A percentile compares a stretch with the other conserved stretches of the same genome.
Evolutionary conservation across 2,113 vertebrate species (phyloP).

Genomic region (mouse (Mus musculus)): GRCm39 chr16:46668501-46669000

Average conservation of each 20-base stretch:
- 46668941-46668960: slow-evolving; percentile 11
- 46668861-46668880: not conserved
- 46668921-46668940: not conserved
- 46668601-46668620: slow-evolving; percentile 65
- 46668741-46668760: not conserved
- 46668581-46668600: slow-evolving; percentile 63
- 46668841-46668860: not conserved
- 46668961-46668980: not conserved
- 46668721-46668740: not conserved
- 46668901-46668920: not conserved
- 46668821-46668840: not conserved
- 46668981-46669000: slow-evolving; percentile 11
- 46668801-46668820: not conserved
- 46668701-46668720: not conserved
- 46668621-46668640: slow-evolving; percentile 62
- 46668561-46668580: slow-evolving; percentile 70
- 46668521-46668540: slow-evolving; percentile 68
- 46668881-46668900: not conserved
- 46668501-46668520: slow-evolving; percentile 70
- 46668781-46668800: not conserved
- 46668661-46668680: slow-evolving; percentile 58
- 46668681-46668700: not conserved
- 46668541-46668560: slow-evolving; percentile 78
- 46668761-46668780: not conserved
- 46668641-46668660: slow-evolving; percentile 39